A percentile compares a stretch with the other conserved stretches of the same genome.
phyloP scores from a whole-genome alignment of 2,888 invertebrate species.

The Morinoia aosen region DNA sequence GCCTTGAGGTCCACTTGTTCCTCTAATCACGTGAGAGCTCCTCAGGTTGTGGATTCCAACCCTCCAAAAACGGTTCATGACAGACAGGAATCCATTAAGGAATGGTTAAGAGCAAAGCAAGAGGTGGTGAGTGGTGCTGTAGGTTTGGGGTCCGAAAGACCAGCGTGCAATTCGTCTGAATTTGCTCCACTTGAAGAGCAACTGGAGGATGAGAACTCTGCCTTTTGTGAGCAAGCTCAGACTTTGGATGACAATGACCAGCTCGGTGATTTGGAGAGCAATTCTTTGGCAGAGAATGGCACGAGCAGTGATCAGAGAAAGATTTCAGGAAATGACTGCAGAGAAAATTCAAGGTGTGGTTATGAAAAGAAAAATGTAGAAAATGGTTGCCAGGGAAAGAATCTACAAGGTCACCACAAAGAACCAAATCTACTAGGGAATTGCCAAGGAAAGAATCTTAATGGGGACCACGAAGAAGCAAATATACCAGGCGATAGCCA shows the following conservation, averaged over 20 bases:
- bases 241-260: neutral
- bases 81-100: no score
- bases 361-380: neutral
- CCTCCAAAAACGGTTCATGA: no score
- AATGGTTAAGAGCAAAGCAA: neutral
- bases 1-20: neutral
- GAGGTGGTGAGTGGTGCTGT: neutral
- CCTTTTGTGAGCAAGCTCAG: neutral
- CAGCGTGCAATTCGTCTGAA: neutral
- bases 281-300: neutral
- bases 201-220: neutral
- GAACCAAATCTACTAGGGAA: neutral
- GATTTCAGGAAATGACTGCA: no score
- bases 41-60: no score
- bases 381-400: neutral
- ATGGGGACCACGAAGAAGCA: neutral
- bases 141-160: neutral
- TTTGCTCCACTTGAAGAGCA: neutral
- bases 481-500: no score
- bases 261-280: neutral
- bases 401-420: neutral
- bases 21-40: neutral
- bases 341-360: no score
- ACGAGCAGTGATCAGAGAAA: no score
- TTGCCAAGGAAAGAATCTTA: neutral